Base-by-base conservation (phyloP, 2,113 vertebrate genomes). In the Osmerus mordax region DNA sequence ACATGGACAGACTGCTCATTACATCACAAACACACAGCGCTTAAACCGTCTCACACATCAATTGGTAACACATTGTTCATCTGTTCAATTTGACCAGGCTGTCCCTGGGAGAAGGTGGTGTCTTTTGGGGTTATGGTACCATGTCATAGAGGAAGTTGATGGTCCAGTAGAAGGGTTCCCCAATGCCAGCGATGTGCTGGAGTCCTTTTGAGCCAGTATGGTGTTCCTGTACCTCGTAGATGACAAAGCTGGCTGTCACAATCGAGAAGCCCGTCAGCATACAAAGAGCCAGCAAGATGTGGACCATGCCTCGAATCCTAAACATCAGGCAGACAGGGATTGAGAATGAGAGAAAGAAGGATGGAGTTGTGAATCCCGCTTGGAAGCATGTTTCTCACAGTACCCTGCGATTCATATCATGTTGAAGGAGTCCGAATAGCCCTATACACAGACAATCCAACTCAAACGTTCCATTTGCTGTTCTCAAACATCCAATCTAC, bases 61-160 rank as follows among this genome's bases (percentile, higher is more conserved):
- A 12, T 47, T 2, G 12, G 41, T 1, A 12, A 47, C 41, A 11
- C 7, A 47, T 47, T 47, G 41, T 47, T 47, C 41, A 11, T 11
- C 41, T 47, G 41, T 47, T 47, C 41, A 47, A 47, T 47, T 47
- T 47, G 9, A 1, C 41, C 9, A 47, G 9, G 41, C 41, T 47
- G 9, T 47, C 12, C 9, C 41, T 47, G 7, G 7, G 41, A 9
- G 9, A 12, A 47, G 41, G 41, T 9, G 8, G 41, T 6, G 36
- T 47, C 9, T 59, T 36, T 19, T 62, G 69, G 25, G 21, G 15
- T 63, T 8, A 28, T 18, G 21, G 13, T 92, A 99, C 97, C 93
- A 98, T 94, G 84, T 99, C 96, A 67, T 96, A 98, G 75, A 97
- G 28, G 91, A 97, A 98, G 91, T 96, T 98, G 62, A 95, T 91